Percentiles rank a stretch among this genome's conserved stretches.
phyloP scores from a whole-genome alignment of 2,797 vertebrate genomes.

The Columba guinea region DNA sequence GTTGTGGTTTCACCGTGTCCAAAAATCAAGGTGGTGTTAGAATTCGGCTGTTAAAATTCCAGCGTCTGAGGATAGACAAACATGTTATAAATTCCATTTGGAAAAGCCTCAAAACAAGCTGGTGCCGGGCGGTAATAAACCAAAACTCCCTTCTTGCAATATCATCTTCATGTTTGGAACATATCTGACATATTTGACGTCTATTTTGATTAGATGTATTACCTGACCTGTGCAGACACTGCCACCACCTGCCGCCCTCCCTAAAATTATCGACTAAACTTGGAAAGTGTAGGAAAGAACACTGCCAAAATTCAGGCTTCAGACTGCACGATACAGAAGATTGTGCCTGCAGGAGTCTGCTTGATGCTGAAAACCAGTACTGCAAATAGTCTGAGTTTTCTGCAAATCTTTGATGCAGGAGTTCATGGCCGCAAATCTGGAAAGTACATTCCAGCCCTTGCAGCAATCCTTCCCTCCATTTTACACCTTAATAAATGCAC shows the following conservation, averaged over 20 bases:
- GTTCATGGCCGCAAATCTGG: background rate
- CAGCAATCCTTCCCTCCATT: background rate
- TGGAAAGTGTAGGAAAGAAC: background rate
- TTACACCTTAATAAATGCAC: background rate
- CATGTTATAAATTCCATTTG: background rate
- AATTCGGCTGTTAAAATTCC: background rate
- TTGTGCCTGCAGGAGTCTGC: background rate
- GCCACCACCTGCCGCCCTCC: background rate
- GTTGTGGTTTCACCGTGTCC: background rate
- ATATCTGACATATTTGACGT: background rate
- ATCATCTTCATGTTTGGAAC: background rate
- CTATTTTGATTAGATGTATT: background rate
- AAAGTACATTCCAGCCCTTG: background rate
- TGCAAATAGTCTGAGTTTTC: background rate
- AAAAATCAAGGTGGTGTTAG: background rate
- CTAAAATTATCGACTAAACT: background rate
- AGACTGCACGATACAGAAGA: background rate
- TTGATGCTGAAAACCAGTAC: background rate
- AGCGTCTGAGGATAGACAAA: background rate
- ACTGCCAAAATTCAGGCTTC: constrained; percentile 6
- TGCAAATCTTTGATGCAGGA: background rate
- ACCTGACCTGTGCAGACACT: background rate
- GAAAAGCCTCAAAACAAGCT: constrained; percentile 6
- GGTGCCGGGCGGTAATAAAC: background rate
- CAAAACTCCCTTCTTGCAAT: background rate